phyloP scores from a whole-genome alignment of 1,140 invertebrate species.

The Papilio xuthus region DNA sequence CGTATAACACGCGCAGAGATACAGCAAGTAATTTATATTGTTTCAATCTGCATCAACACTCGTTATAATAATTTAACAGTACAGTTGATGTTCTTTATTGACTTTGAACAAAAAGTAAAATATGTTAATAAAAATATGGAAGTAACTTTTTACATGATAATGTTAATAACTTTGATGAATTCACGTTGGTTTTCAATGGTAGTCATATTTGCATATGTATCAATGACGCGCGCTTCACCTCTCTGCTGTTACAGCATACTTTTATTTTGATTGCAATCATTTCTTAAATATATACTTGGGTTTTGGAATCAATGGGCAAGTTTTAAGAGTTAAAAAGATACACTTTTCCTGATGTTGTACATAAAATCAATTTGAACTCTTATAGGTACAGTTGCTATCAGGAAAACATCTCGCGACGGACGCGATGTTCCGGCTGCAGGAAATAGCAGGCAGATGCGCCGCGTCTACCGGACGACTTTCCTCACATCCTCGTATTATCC shows the following conservation, averaged over 20 bases:
- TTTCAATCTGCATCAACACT: too few species aligned
- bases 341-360: not conserved
- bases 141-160: too few species aligned
- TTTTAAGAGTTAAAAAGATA: not conserved
- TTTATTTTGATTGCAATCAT: too few species aligned
- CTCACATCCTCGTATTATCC: not conserved
- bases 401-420: not conserved
- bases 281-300: too few species aligned
- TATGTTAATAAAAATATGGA: not conserved
- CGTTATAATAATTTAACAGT: not conserved
- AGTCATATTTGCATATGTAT: too few species aligned
- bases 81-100: not conserved
- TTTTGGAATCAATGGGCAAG: too few species aligned
- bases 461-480: not conserved
- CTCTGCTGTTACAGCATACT: too few species aligned
- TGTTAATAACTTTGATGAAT: too few species aligned
- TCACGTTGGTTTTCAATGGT: too few species aligned
- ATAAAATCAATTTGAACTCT: not conserved
- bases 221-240: too few species aligned
- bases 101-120: too few species aligned
- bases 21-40: not conserved
- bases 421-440: not conserved
- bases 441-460: not conserved
- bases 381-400: not conserved
- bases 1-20: not conserved